These are phyloP conservation scores for Cydia pomonella DNA, from an alignment of 1,140 invertebrate genomes.

Conservation along the genomic window DNA sequence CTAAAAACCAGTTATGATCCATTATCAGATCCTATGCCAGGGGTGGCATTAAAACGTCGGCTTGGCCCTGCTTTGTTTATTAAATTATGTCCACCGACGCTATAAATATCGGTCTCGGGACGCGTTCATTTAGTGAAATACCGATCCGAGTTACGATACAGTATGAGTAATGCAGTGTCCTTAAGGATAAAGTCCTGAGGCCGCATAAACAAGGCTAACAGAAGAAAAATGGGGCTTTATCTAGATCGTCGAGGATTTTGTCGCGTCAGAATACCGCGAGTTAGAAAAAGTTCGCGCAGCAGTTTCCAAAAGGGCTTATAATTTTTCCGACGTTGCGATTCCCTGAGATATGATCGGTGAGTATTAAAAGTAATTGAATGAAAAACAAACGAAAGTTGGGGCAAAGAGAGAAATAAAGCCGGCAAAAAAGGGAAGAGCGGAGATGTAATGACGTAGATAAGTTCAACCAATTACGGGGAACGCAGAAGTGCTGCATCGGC, in stretches of 20 bases:
- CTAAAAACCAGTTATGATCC: conserved; percentile 73
- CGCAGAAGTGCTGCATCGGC: conserved; percentile 72
- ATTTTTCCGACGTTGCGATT: conserved; percentile 43
- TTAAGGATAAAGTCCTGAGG: conserved; percentile 63
- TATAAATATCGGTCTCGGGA: conserved; percentile 65
- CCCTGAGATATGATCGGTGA: conserved; percentile 51
- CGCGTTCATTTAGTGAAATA: conserved; percentile 78
- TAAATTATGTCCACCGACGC: conserved; percentile 77
- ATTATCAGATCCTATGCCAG: conserved; percentile 75
- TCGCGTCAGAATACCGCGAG: conserved; percentile 35
- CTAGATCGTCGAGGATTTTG: conserved; percentile 50
- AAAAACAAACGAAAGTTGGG: conserved; percentile 71
- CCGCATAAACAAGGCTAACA: conserved; percentile 51
- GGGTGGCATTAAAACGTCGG: conserved; percentile 78
- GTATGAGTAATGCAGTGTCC: conserved; percentile 69
- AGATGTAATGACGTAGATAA: conserved; percentile 80
- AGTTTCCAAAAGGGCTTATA: conserved; percentile 29
- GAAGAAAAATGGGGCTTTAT: conserved; percentile 57
- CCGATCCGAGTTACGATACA: conserved; percentile 71
- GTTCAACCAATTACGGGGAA: conserved; percentile 75
- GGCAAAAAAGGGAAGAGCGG: conserved; percentile 67
- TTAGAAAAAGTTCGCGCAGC: conserved; percentile 30
- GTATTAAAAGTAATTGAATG: conserved; percentile 75
- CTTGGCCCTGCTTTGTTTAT: conserved; percentile 77
- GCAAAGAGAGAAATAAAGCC: conserved; percentile 68